phyloP scores from a whole-genome alignment of 2,888 invertebrate species.

The Pediacus dermestoides region DNA sequence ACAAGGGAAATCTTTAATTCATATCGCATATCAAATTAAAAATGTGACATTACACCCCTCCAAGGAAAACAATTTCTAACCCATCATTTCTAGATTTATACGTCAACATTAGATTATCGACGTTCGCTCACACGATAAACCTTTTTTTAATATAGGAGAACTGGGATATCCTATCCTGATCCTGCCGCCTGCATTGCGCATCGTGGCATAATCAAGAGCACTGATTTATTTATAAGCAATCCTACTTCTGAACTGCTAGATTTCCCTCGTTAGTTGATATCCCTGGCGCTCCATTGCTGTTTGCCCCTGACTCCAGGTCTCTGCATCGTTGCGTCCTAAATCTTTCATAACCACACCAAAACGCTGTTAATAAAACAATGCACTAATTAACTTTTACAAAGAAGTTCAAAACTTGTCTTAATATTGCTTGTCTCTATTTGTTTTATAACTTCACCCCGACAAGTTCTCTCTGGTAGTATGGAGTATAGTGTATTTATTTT shows the following conservation, averaged over 20 bases:
- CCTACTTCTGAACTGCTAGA: conserved; percentile 33
- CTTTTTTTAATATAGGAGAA: conserved; percentile 11
- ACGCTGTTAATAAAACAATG: conserved; percentile 32
- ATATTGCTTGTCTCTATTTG: too few species aligned
- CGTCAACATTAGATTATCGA: conserved; percentile 9
- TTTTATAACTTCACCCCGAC: too few species aligned
- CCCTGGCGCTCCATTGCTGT: background rate
- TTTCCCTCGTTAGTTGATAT: conserved; percentile 30
- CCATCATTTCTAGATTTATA: conserved; percentile 12
- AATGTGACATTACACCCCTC: too few species aligned
- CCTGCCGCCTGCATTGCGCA: conserved; percentile 26
- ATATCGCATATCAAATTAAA: too few species aligned
- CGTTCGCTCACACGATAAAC: conserved; percentile 9
- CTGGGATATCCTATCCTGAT: background rate
- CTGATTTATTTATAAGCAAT: conserved; percentile 37
- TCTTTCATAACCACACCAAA: conserved; percentile 33
- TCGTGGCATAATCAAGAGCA: conserved; percentile 32
- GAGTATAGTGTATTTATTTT: too few species aligned
- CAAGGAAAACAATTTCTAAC: too few species aligned
- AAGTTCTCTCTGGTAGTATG: too few species aligned
- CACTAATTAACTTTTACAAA: conserved; percentile 28
- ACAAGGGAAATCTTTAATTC: too few species aligned
- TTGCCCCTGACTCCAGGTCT: background rate
- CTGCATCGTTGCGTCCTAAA: conserved; percentile 22
- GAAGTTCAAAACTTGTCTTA: too few species aligned